Evolutionary conservation across 2,797 vertebrate genomes (phyloP).

Genomic region (Cirrhinus molitorella): DNA sequence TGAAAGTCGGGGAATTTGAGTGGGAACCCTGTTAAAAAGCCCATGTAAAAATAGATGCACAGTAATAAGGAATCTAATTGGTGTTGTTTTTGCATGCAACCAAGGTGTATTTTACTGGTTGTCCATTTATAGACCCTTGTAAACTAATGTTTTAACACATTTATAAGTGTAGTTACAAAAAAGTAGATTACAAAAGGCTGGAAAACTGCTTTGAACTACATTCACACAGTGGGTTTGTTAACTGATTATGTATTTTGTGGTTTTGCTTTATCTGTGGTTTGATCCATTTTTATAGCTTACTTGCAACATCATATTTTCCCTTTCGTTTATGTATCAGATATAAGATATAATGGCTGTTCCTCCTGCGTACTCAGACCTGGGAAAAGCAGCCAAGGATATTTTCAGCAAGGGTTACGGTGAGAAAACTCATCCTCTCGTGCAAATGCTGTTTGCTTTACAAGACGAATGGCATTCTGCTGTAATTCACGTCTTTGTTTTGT

Average conservation of each 20-base stretch:
- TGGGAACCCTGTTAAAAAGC: no score
- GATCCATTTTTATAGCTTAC: neutral
- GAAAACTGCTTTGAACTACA: neutral
- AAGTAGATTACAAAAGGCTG: neutral
- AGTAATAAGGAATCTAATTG: no score
- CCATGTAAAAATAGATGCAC: constrained; percentile 8
- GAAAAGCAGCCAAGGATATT: constrained; percentile 93
- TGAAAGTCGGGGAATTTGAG: no score
- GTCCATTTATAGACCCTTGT: neutral
- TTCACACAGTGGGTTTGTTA: neutral
- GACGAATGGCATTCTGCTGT: neutral
- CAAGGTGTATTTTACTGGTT: neutral
- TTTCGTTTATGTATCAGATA: constrained; percentile 67
- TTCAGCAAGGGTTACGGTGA: constrained; percentile 97
- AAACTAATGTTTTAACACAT: neutral
- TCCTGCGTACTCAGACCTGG: constrained; percentile 92
- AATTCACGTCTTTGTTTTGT: constrained; percentile 2
- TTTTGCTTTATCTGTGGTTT: neutral
- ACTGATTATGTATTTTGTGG: neutral
- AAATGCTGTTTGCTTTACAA: neutral
- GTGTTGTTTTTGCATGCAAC: neutral
- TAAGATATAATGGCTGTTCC: constrained; percentile 90
- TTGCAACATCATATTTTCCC: neutral
- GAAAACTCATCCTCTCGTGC: constrained; percentile 41
- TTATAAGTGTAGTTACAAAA: no score